Conservation (phyloP, 2,113 vertebrate species). For the Furnarius figulus region DNA sequence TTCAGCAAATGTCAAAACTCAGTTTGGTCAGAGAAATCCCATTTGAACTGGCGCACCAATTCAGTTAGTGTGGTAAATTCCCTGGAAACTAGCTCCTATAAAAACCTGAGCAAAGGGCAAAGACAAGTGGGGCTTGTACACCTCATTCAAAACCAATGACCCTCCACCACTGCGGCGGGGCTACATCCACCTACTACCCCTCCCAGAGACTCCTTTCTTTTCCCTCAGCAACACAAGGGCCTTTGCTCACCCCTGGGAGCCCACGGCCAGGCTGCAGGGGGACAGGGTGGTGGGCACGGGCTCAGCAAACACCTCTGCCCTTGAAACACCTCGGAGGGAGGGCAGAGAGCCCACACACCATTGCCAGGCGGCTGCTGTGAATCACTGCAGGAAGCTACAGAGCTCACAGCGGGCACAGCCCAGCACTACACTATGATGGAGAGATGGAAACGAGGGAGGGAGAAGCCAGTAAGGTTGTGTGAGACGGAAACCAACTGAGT, state of each 20-base stretch:
- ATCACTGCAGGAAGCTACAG: neutral
- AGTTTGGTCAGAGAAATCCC: neutral
- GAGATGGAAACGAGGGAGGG: neutral
- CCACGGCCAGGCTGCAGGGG: neutral
- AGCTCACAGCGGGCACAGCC: neutral
- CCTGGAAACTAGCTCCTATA: neutral
- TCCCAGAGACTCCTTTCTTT: neutral
- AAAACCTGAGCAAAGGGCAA: neutral
- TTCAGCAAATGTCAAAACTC: neutral
- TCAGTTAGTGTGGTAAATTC: neutral
- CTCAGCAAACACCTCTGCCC: neutral
- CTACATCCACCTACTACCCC: neutral
- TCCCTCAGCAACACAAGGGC: neutral
- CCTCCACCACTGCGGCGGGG: neutral
- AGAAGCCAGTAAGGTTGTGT: neutral
- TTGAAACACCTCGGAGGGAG: neutral
- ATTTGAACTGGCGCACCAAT: neutral
- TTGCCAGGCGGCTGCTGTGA: neutral
- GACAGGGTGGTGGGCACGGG: neutral
- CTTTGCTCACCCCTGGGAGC: neutral
- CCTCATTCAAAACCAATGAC: neutral
- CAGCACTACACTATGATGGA: neutral
- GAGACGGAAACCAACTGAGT: slow-evolving; percentile 53
- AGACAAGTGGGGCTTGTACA: neutral
- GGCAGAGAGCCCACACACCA: neutral